These are phyloP conservation scores for Oplegnathus fasciatus DNA, from an alignment of 2,113 vertebrate species.

Conservation along the genomic window DNA sequence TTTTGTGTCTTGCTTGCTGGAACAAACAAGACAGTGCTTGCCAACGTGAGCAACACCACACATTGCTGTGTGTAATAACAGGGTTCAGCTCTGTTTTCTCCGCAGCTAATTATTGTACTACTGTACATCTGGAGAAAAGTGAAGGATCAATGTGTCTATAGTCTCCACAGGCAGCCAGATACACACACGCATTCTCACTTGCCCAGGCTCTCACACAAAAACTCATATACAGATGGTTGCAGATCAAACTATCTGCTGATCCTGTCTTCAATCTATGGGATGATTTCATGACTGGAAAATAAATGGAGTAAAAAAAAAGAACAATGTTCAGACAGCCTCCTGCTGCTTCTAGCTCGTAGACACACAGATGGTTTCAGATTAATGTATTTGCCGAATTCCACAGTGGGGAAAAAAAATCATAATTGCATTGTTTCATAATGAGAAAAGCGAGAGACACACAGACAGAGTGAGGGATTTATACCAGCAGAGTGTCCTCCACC, in stretches of 20 bases:
- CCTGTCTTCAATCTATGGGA: constrained; percentile 35
- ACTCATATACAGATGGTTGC: constrained; percentile 46
- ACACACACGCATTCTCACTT: constrained; percentile 32
- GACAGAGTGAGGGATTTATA: constrained; percentile 11
- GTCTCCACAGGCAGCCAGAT: constrained; percentile 34
- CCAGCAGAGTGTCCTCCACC: constrained; percentile 4
- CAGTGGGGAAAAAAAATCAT: constrained; percentile 3
- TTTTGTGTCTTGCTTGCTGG: background rate
- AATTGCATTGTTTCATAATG: constrained; percentile 55
- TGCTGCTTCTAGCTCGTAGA: constrained; percentile 19
- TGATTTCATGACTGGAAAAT: constrained; percentile 45
- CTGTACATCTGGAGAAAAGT: constrained; percentile 57
- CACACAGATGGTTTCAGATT: constrained; percentile 62
- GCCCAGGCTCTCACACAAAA: constrained; percentile 17
- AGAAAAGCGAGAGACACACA: background rate
- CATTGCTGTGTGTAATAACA: constrained; percentile 39
- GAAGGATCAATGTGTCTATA: constrained; percentile 40
- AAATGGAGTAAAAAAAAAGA: constrained; percentile 31
- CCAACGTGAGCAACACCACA: constrained; percentile 8
- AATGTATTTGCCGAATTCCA: constrained; percentile 57
- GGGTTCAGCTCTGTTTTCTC: constrained; percentile 38
- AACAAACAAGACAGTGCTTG: constrained; percentile 22
- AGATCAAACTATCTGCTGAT: constrained; percentile 51
- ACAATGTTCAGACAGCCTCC: constrained; percentile 11
- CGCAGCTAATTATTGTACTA: constrained; percentile 54